Conservation (phyloP, 2,113 vertebrate genomes). For the Grus americana region DNA sequence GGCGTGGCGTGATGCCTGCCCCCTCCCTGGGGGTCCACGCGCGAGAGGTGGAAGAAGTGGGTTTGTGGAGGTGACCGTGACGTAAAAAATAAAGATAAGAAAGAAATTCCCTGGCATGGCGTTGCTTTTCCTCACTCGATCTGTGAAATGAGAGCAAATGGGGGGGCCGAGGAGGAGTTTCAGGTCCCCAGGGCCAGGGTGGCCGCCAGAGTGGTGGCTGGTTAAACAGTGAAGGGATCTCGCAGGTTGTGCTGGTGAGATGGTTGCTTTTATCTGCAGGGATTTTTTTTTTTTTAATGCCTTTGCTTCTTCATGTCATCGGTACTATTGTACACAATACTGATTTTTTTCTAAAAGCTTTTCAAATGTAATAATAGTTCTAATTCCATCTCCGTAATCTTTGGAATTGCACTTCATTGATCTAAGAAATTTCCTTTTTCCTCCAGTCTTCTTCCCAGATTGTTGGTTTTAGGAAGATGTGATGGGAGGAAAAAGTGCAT, state of each 20-base stretch:
- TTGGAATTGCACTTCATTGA: constrained; percentile 61
- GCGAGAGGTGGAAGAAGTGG: neutral
- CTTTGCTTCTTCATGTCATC: neutral
- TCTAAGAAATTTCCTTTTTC: constrained; percentile 73
- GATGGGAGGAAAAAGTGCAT: constrained; percentile 72
- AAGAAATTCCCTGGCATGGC: neutral
- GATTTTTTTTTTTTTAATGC: neutral
- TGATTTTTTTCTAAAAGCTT: neutral
- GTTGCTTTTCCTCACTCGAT: neutral
- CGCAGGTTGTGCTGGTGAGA: neutral
- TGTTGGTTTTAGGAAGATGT: constrained; percentile 74
- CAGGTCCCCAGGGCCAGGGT: neutral
- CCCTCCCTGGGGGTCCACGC: neutral
- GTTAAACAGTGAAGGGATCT: neutral
- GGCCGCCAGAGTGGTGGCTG: neutral
- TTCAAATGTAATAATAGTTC: constrained; percentile 4
- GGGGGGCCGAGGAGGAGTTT: neutral
- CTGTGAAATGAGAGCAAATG: fast-evolving
- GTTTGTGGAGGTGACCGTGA: neutral
- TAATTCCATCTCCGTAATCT: constrained; percentile 43
- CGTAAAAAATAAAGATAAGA: neutral
- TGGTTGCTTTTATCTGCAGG: neutral
- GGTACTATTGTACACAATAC: neutral
- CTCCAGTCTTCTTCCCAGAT: constrained; percentile 73
- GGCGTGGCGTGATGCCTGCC: fast-evolving